Evolutionary conservation across 2,797 vertebrate species (phyloP), one percentile per base, ranked within the genome.

Genomic region (Dendrocincla fuliginosa): DNA sequence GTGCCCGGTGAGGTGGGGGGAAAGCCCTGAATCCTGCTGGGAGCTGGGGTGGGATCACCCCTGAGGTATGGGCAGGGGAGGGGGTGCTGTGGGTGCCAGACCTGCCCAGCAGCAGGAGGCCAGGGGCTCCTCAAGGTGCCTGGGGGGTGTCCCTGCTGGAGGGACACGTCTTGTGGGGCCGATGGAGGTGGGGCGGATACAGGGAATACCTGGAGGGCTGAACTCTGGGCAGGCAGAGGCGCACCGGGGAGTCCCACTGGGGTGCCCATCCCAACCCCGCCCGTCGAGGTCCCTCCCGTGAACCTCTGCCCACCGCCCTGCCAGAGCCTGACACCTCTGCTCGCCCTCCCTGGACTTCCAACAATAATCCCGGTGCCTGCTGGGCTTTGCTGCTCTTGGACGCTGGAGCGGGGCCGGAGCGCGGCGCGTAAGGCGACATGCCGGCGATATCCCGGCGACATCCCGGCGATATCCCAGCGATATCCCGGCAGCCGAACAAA

Each of bases 311-410:
- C 6, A 1, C 67, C 37, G 42, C 75, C 41, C 47, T 24, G 56
- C 78, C 89, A 70, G 42, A 93, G 6, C 64, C 73, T 20, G 59
- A 81, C 25, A 10, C 79, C 35, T 89, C 90, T 78, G 20, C 78
- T 84, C 10, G 0, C 70, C 78, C 71, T 79, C 46, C 85, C 50
- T 1, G 69, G 65, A 55, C 83, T 94, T 89, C 91, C 93, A 91
- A 47, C 35, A 78, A 75, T 24, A 90, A 88, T 55, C 77, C 87
- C 2, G 8, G 25, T 49, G 94, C 93, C 93, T 86, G 96, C 85
- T n/a, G 94, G 79, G 91, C 73, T 95, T 52, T 90, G 96, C 96
- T 93, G 93, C 96, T 95, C 73, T 88, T 88, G 94, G 94, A 78
- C 5, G 65, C 46, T 8, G 87, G 60, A 91, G 46, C 5, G 79